Base-by-base conservation (phyloP, 92 coral and sea anemone species). In the Diadumene lineata region DNA sequence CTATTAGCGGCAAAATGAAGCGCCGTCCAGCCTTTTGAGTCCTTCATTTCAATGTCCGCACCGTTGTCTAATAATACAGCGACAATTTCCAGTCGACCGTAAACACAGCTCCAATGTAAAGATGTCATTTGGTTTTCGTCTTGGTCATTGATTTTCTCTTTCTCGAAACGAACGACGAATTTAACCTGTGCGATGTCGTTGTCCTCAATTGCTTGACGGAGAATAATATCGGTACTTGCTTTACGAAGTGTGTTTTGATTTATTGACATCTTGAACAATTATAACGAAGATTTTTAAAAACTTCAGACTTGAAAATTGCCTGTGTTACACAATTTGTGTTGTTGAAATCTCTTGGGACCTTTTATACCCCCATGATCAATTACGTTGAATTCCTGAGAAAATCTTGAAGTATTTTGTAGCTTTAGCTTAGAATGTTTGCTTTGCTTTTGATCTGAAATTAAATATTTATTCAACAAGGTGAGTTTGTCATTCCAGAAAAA, bases 21-120 rank as follows among this genome's bases (percentile, higher is more conserved):
- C 19, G 93, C 86, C 16, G 90, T 91, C 97, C 97, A 91, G 13
- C 97, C 93, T 62, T 80, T 86, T 0, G 87, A 86, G 76, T 91
- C 97, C 11, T 75, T 79, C 10, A 86, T 55, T 69, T 91, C 97
- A 31, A 91, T 48, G 21, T 91, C 92, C 0, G 92, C 97, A 27
- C 97, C 97, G 60, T 85, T 71, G 29, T 91, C 97, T 22, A 91
- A 88, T 13, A 91, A 56, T 34, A 91, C 31, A 34, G 88, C 78
- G 13, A 84, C 88, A 1, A 85, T 82, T 60, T 91, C 97, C 17
- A 88, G 17, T 25, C 91, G 84, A 1, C 97, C 97, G 55, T 78
- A 76, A 75, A 91, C 58, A 53, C 97, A 91, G 51, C 97, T 91
- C 55, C 79, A 81, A 58, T 91, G 97, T 34, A 91, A 64, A 1